Base-by-base conservation (phyloP, 1,140 invertebrate species). In the Maconellicoccus hirsutus region DNA sequence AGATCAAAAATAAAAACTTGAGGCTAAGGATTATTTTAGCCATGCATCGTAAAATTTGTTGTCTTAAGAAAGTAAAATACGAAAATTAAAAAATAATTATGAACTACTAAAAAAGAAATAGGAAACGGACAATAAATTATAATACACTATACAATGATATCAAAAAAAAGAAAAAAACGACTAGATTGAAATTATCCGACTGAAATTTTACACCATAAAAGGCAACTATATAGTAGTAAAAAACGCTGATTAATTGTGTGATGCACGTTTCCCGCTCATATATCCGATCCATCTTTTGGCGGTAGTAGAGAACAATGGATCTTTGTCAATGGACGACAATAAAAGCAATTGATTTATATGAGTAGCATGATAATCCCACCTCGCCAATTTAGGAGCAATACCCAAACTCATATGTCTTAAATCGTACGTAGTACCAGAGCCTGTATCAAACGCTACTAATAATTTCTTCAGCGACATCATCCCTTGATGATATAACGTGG, bases 341-440 rank as follows among this genome's bases (percentile, higher is more conserved):
- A 96, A 83, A 70, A 98, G 85, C 27, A 99, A 83, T 77, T 98
- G 94, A 82, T 97, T 98, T 23, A 99, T 90, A 79, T 99, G 97
- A 12, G 96, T 97, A 6, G 94, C 92, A 81, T 99, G 97, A 79
- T 99, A 99, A 79, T 99, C 97, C 93, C 96, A 98, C 73, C 90
- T 79, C 16, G 90, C 90, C 71, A 93, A 82, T 81, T 99, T 99
- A 0, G 97, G 97, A 27, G 94, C 88, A 12, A 89, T 85, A 25
- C 90, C 89, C 19, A 96, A 79, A 0, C 90, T 93, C 75, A 98
- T 87, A 80, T 99, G 96, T 2, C 96, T 82, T 42, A 99, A 82
- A 82, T 99, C 97, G 80, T 99, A 99, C 63, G 92, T 88, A n/a
- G 95, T 96, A 16, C 94, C 94, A 39, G 91, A 91, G 2, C 97